A percentile compares a stretch with the other conserved stretches of the same genome.
phyloP scores from a whole-genome alignment of 2,797 vertebrate genomes.

The Premnoplex brunnescens region DNA sequence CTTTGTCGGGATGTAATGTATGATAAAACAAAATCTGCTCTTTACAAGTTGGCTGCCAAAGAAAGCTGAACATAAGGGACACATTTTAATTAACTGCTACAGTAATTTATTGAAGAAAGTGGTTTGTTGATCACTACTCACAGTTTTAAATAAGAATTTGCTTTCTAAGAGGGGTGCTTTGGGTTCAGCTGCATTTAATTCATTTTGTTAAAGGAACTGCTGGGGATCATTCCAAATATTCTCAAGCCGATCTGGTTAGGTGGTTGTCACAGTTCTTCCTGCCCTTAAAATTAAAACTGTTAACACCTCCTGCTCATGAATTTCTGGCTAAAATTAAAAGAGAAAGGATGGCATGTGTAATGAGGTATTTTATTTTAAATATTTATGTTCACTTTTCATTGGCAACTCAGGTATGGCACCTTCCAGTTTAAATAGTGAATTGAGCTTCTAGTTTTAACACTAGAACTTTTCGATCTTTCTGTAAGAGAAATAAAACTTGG shows the following conservation, averaged over 20 bases:
- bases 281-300: neutral
- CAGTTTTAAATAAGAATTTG: slow-evolving; percentile 7
- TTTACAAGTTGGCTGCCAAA: neutral
- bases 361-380: neutral
- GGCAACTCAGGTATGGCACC: neutral
- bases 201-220: neutral
- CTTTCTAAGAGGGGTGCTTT: neutral
- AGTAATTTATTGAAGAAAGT: slow-evolving; percentile 15
- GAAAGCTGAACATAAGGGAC: neutral
- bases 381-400: neutral
- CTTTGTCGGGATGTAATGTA: neutral
- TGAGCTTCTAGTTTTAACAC: neutral
- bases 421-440: neutral
- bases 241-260: neutral
- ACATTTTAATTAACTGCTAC: slow-evolving; percentile 17
- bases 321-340: neutral
- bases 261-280: neutral
- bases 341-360: neutral
- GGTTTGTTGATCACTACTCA: neutral
- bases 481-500: neutral
- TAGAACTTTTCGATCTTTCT: neutral
- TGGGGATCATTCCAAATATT: neutral
- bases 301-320: neutral
- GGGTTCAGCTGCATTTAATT: neutral
- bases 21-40: neutral